Base-by-base conservation (phyloP, 2,888 invertebrate species). In the Tromatobia lineatoria region DNA sequence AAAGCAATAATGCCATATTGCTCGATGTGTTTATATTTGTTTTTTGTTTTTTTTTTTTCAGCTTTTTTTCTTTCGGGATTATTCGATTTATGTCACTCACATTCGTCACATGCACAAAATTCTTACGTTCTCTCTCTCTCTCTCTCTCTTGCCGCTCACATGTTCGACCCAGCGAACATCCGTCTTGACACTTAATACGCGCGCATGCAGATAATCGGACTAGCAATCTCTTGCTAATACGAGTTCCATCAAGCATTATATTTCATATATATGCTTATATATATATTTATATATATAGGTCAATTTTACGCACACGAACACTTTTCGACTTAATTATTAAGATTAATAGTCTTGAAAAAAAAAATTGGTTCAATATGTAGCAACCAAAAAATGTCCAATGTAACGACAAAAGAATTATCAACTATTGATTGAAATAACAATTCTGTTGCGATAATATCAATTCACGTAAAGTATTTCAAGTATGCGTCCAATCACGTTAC, bases 1-100 rank as follows among this genome's bases (percentile, higher is more conserved):
- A 85, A 88, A 85, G 85, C 87, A 88, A 87, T 85, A 75, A 85
- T 83, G 85, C 87, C 83, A 88, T 87, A 86, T 86, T 88, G 83
- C 87, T 88, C 78, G 78, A 76, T 80, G 79, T 66, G 80, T 70
- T 66, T 52, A 45, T 71, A n/a, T 71, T 82, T 71, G 13, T 54
- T 50, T 79, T 75, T 50, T 25, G 38, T 20, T 70, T 75, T 73
- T 15, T 54, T 69, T 69, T 76, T 54, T 69, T 69, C 70, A 13
- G 18, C 61, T 61, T 15, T 42, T 70, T 70, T 66, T 79, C 79
- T 54, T 79, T 23, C 86, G 75, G 80, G 54, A 75, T 52, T 80
- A 73, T 78, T 83, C 64, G 59, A 47, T 59, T 83, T 67, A 52
- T 74, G 73, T 75, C 50, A 70, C 45, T 82, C 52, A 25, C 71